Base-by-base conservation (phyloP, 2,797 vertebrate species). In the Serranus cabrilla region DNA sequence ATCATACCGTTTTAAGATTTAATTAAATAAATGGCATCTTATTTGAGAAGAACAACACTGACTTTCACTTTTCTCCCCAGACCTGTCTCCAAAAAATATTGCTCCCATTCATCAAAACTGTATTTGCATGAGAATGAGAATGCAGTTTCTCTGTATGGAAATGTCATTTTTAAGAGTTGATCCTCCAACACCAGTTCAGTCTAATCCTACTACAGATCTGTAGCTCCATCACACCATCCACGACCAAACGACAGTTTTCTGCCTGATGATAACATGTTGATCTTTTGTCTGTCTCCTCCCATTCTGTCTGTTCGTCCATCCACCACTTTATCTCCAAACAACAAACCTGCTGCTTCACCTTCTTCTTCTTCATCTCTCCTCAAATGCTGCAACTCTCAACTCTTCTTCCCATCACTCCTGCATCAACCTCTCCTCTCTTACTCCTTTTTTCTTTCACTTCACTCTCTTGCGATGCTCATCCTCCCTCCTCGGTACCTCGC, bases 261-360 rank as follows among this genome's bases (percentile, higher is more conserved):
- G 50, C 43, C 18, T 21, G 23, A 86, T 68, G 71, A 50, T 81
- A 81, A 91, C 72, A 55, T 17, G 11, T 54, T 55, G 76, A 62
- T 54, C 54, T 23, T 47, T 0, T 79, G n/a, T 86, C 59, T 71
- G 1, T 79, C 62, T 50, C 47, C 49, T 62, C 45, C 20, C 39
- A 45, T 52, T 52, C 76, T 71, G 47, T 63, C 50, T 58, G 5
- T 82, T 60, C 59, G 10, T 71, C 56, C 57, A 58, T 78, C 60
- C 25, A 47, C 71, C 57, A 23, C 55, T 20, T 59, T 1, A 51
- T 76, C 43, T 68, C 16, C 9, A 65, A 50, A 55, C 25, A 70
- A 47, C 59, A 49, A 8, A 55, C 47, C 65, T 54, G 7, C 50
- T 25, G 20, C 39, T 63, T 56, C 61, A 56, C 40, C 27, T 27